These are phyloP conservation scores for Drepana falcataria DNA, from an alignment of 2,888 invertebrate genomes.

Conservation along the genomic window DNA sequence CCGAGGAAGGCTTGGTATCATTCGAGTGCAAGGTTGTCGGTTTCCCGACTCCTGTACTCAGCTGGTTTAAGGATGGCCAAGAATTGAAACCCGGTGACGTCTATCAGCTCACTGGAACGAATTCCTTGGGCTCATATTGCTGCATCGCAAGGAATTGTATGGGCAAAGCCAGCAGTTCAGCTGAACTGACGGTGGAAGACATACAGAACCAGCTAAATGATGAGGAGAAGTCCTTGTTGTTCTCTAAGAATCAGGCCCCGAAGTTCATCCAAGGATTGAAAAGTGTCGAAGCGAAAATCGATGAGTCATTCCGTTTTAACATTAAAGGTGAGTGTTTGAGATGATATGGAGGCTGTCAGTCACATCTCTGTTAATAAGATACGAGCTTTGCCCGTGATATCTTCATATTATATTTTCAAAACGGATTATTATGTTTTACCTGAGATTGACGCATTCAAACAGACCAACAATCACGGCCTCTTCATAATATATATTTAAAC, in stretches of 20 bases:
- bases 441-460: no score
- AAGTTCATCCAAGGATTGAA: constrained; percentile 89
- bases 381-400: no score
- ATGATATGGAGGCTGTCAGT: no score
- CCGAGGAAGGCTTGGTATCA: constrained; percentile 94
- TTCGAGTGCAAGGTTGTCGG: constrained; percentile 96
- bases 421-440: no score
- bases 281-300: constrained; percentile 89
- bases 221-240: constrained; percentile 87
- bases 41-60: constrained; percentile 90
- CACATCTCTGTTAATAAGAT: no score
- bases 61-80: constrained; percentile 96
- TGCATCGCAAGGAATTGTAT: constrained; percentile 94
- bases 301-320: constrained; percentile 88
- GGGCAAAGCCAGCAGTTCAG: constrained; percentile 92
- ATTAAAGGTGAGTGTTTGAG: constrained; percentile 81
- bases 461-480: no score
- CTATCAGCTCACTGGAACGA: constrained; percentile 93
- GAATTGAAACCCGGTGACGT: constrained; percentile 95
- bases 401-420: no score
- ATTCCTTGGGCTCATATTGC: constrained; percentile 91
- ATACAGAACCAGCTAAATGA: constrained; percentile 93
- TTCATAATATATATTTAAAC: no score
- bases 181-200: constrained; percentile 93
- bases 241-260: constrained; percentile 88